Base-by-base conservation (phyloP, 2,113 vertebrate species). In the Dendrocopos noguchii region DNA sequence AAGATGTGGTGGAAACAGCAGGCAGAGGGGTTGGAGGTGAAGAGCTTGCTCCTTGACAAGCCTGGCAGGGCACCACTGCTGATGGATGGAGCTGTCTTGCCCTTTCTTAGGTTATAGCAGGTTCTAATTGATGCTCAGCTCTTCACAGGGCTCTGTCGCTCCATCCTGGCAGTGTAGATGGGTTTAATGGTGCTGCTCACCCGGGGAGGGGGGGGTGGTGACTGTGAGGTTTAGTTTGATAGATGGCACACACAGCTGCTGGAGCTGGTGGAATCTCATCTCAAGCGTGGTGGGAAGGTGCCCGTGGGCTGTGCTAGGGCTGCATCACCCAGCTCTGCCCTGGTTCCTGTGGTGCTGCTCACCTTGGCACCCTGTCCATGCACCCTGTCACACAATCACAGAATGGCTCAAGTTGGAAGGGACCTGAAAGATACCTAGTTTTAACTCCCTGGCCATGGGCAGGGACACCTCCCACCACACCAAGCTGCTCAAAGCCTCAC, bases 171-270 rank as follows among this genome's bases (percentile, higher is more conserved):
- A 25, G n/a, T 31, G 71, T 6, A 21, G 84, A 31, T 85, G 67
- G 53, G 60, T 77, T 63, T 46, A 21, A 2, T 5, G 78, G 67
- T 29, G 87, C 47, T 61, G 66, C 21, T 83, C 27, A 17, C 9
- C 63, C 42, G 7, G 75, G n/a, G n/a, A 36, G 39, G 39, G 10
- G 47, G 3, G 0, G 1, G 10, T 2, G n/a, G 6, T 29, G 73
- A 61, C 67, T 12, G 44, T 4, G 3, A n/a, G 82, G 15, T 42
- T 77, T 46, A 15, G 31, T 90, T 68, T 14, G 1, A 4, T 9
- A n/a, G 57, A 52, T 1, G 16, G 27, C 14, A 2, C 1, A 0
- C 0, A 11, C 27, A 36, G 63, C 50, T 31, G 0, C 55, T 72
- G 33, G 5, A 2, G 29, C 59, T 2, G 5, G 2, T 53, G 84